A percentile compares a stretch with the other conserved stretches of the same genome.
Conservation (phyloP, 2,113 vertebrate genomes). For the Ursus arctos region DNA sequence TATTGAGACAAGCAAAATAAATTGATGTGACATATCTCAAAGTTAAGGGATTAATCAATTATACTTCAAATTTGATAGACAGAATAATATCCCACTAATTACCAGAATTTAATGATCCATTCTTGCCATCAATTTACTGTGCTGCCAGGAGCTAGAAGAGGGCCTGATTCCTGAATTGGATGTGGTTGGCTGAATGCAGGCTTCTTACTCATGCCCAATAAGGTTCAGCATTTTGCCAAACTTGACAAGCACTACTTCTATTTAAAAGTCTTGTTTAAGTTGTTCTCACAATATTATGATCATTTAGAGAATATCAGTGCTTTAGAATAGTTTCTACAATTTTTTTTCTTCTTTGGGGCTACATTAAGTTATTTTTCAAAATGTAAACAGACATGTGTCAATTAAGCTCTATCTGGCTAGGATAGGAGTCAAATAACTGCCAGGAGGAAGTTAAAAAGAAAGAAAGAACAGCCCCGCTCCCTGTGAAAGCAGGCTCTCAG, state of each 20-base stretch:
- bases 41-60: constrained; percentile 61
- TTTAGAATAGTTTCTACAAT: neutral
- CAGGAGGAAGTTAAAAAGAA: neutral
- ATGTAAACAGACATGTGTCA: neutral
- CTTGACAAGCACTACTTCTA: neutral
- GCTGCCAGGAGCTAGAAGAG: neutral
- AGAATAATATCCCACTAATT: constrained; percentile 65
- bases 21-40: constrained; percentile 50
- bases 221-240: neutral
- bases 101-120: constrained; percentile 68
- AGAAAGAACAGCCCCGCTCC: neutral
- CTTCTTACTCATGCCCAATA: neutral
- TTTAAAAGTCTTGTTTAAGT: constrained; percentile 35
- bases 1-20: constrained; percentile 55
- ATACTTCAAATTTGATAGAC: constrained; percentile 42
- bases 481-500: neutral
- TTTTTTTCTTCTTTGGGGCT: neutral
- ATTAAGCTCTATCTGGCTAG: neutral
- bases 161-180: neutral
- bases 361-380: neutral
- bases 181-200: neutral
- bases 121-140: constrained; percentile 23
- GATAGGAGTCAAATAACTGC: neutral
- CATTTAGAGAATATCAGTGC: neutral
- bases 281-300: neutral